A percentile compares a stretch with the other conserved stretches of the same genome.
Evolutionary conservation across 2,888 invertebrate species (phyloP).

Genomic region (Alloplasta piceator): DNA sequence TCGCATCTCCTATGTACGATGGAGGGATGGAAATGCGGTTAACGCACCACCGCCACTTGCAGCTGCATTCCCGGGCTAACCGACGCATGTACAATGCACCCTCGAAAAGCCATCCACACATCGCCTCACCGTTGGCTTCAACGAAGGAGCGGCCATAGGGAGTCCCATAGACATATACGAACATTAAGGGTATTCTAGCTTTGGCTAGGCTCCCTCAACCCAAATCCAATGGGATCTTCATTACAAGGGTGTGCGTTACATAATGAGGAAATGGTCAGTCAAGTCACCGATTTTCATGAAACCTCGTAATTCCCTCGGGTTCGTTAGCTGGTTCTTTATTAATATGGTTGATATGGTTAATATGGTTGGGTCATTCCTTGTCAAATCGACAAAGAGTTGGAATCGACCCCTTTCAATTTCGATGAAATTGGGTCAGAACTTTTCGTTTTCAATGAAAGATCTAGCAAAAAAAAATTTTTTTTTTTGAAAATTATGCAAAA

Average conservation of each 20-base stretch:
- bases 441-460: too few species aligned
- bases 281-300: conserved; percentile 16
- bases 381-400: too few species aligned
- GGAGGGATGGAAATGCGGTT: conserved; percentile 48
- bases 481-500: too few species aligned
- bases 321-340: too few species aligned
- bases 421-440: too few species aligned
- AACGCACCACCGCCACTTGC: conserved; percentile 65
- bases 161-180: neutral
- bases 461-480: too few species aligned
- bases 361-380: too few species aligned
- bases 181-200: conserved; percentile 1
- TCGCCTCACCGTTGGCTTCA: conserved; percentile 33
- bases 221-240: conserved; percentile 27
- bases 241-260: conserved; percentile 29
- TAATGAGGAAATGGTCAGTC: conserved; percentile 1
- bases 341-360: too few species aligned
- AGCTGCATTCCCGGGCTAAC: conserved; percentile 65
- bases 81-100: conserved; percentile 61
- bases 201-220: neutral
- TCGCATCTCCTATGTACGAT: conserved; percentile 61
- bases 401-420: too few species aligned
- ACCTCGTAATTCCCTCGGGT: neutral
- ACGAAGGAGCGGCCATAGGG: conserved; percentile 3
- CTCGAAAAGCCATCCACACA: conserved; percentile 23